Conservation (phyloP, 2,888 invertebrate species). For the Caradrina clavipalpis region DNA sequence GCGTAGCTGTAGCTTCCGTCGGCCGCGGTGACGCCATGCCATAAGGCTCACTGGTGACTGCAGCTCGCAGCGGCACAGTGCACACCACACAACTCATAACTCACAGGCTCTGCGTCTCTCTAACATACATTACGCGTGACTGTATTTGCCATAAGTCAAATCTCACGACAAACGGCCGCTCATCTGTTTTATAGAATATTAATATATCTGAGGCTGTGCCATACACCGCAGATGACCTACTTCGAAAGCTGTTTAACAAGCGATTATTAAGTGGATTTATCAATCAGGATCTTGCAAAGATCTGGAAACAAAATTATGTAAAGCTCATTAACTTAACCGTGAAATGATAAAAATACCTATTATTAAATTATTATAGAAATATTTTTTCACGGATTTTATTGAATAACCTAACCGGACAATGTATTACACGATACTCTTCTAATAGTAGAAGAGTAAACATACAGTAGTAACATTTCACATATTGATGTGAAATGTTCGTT, state of each 20-base stretch:
- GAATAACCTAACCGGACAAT: too few species aligned
- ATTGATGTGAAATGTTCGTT: too few species aligned
- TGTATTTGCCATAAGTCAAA: conserved; percentile 9
- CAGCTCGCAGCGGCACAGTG: background rate
- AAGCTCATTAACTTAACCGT: too few species aligned
- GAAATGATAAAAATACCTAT: too few species aligned
- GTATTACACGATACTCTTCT: too few species aligned
- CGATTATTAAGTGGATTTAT: background rate
- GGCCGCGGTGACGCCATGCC: background rate
- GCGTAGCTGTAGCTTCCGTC: conserved; percentile 1
- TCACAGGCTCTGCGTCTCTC: conserved; percentile 1
- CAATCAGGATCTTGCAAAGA: background rate
- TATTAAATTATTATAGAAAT: too few species aligned
- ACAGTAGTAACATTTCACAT: too few species aligned
- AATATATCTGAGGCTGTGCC: conserved; percentile 13
- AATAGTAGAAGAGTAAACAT: too few species aligned
- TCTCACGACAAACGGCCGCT: conserved; percentile 17
- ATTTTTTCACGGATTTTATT: too few species aligned
- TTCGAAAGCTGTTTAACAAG: background rate
- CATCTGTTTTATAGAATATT: conserved; percentile 5
- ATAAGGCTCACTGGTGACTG: too few species aligned
- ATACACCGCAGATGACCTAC: conserved; percentile 9
- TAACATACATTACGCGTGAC: background rate
- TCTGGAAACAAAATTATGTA: background rate
- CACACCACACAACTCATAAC: background rate